These are phyloP conservation scores for Gryllus bimaculatus DNA, from an alignment of 1,140 invertebrate genomes.

Conservation along the genomic window DNA sequence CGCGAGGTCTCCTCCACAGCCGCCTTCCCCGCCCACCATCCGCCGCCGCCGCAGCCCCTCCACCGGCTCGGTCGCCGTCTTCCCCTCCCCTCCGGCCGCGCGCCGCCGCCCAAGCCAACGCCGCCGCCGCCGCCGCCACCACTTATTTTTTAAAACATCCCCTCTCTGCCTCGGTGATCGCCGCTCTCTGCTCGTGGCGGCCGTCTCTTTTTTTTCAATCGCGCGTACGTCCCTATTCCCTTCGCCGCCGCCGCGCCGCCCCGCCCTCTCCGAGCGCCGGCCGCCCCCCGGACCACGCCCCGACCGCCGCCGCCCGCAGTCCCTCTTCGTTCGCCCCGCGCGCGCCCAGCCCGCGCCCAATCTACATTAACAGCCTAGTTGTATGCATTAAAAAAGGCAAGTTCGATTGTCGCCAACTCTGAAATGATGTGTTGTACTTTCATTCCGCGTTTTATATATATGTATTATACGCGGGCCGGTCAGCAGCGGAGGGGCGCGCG, in stretches of 20 bases:
- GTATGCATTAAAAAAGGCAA: slow-evolving; percentile 16
- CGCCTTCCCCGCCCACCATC: no score
- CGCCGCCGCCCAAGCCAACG: neutral
- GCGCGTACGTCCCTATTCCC: slow-evolving; percentile 22
- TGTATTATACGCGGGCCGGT: slow-evolving; percentile 6
- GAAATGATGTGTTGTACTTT: slow-evolving; percentile 13
- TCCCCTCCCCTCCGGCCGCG: neutral
- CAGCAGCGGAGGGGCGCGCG: slow-evolving; percentile 19
- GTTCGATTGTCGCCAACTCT: slow-evolving; percentile 10
- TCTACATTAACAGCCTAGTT: slow-evolving; percentile 20
- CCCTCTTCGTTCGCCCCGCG: slow-evolving; percentile 24
- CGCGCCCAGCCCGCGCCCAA: slow-evolving; percentile 10
- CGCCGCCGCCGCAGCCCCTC: no score
- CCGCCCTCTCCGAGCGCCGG: slow-evolving; percentile 24
- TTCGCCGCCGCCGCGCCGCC: slow-evolving; percentile 24
- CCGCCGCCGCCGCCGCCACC: no score
- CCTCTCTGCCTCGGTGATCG: neutral
- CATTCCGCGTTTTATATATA: neutral
- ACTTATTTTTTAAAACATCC: neutral
- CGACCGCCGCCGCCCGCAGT: slow-evolving; percentile 26
- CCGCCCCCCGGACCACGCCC: slow-evolving; percentile 26
- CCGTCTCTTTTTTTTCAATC: neutral
- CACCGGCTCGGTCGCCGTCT: neutral
- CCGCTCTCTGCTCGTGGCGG: neutral
- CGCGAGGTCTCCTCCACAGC: no score